Evolutionary conservation across 30 jellyfish, hydroid and myxozoan genomes (phyloP), one percentile per base, ranked within the genome.

Genomic region (Haliclystus octoradiatus): DNA sequence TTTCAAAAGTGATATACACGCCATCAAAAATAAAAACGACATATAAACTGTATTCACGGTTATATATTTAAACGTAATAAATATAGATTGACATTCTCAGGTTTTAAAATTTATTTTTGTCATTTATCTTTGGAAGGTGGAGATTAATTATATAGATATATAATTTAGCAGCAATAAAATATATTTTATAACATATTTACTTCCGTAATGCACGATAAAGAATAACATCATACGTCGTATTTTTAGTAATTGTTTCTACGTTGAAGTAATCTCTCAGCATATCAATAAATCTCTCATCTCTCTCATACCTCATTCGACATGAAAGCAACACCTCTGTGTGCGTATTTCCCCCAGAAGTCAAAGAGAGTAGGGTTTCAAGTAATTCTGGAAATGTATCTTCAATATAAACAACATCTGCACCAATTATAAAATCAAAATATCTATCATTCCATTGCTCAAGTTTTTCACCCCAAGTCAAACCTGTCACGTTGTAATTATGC

Each of bases 341-440:
- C 26, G 50, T 76, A 7, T 77, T 77, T 66, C 63, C 22, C n/a
- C n/a, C n/a, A 19, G 60, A 78, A 52, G 79, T 65, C 49, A 84
- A 72, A 52, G 69, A 31, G 24, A 63, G 31, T 1, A 84, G 65
- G 2, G 95, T 84, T 9, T 71, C 79, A 25, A 84, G 64, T n/a
- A 84, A 84, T 15, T 72, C 86, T 2, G 52, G 27, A 50, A 84
- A 77, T 4, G 92, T 76, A 2, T 75, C 87, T 28, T 84, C 74
- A 28, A 75, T 50, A 65, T 84, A 84, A 26, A 84, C 84, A 51
- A 84, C 75, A 69, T 84, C 95, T 28, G 95, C 95, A 23, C 95
- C 95, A 50, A 84, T 26, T 4, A 84, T 76, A 31, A 67, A 52
- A 50, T 84, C 95, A 66, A 2, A 66, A 24, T 31, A 15, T 25